Evolutionary conservation across 2,113 vertebrate genomes (phyloP), one percentile per base, ranked within the genome.

Genomic region (Strix uralensis): DNA sequence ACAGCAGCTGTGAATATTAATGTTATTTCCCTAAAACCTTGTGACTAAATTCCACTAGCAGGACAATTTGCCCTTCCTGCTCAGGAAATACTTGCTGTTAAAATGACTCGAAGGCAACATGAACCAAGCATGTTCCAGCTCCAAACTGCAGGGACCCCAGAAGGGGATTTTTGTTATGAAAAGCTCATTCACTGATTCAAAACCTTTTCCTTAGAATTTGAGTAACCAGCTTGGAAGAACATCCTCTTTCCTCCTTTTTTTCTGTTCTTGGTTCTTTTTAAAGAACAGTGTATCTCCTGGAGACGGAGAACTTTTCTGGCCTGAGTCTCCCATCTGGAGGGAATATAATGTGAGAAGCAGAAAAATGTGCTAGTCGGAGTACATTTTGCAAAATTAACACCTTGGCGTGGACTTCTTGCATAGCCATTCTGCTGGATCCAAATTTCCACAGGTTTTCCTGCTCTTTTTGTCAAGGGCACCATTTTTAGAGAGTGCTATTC

Each of bases 211-310:
- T 66, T 30, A 77, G 78, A 75, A 88, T 88, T 11, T 66, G 59
- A 85, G 86, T 36, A 44, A 84, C 4, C 18, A 30, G 12, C 59
- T 91, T 96, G 90, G 86, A 92, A 73, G 66, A 82, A 59, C 78
- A 83, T 38, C 59, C 25, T 58, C 55, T 86, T 90, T 88, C 29
- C 57, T 93, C 16, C 6, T 69, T 84, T 89, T 84, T 58, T 54
- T 71, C 44, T n/a, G 11, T 67, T 96, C 85, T 88, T 73, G 61
- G 19, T 95, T 97, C 77, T 97, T 96, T 96, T 94, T 91, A 95
- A 94, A 81, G 83, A 80, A 87, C 81, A 94, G 52, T 51, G 40
- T 86, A 70, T 86, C 80, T 93, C 46, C 69, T 79, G 66, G 46
- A 92, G 42, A 59, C 7, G 3, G 54, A 36, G 15, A 95, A 77